Percentiles rank a stretch among this genome's conserved stretches.
These are phyloP conservation scores for Machimus rusticus DNA, from an alignment of 2,888 invertebrate genomes.

Conservation along the genomic window DNA sequence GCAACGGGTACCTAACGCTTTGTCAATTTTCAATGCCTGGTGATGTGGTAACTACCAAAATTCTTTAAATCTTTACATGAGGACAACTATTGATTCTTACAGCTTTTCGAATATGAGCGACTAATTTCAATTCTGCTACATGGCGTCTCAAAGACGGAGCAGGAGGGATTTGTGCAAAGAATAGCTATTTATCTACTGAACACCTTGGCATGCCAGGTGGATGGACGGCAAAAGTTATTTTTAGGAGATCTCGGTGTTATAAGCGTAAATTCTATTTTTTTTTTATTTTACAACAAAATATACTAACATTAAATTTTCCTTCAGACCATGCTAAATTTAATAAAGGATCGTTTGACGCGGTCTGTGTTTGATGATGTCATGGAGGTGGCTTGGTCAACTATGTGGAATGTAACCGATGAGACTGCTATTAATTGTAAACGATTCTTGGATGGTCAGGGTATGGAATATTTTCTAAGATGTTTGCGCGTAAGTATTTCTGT, in stretches of 20 bases:
- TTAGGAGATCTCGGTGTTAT: conserved; percentile 91
- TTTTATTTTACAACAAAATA: neutral
- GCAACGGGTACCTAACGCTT: conserved; percentile 93
- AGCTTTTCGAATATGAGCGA: conserved; percentile 91
- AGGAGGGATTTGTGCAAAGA: conserved; percentile 91
- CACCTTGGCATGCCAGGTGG: conserved; percentile 95
- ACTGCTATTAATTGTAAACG: conserved; percentile 92
- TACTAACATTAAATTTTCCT: conserved; percentile 46
- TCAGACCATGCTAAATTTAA: conserved; percentile 87
- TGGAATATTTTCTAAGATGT: conserved; percentile 89
- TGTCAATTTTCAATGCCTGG: conserved; percentile 95
- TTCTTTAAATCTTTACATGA: neutral
- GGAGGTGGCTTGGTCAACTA: conserved; percentile 98
- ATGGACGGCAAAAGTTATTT: conserved; percentile 89
- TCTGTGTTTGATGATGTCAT: conserved; percentile 91
- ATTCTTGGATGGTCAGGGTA: conserved; percentile 87
- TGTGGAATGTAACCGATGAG: conserved; percentile 99
- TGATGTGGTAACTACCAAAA: conserved; percentile 81
- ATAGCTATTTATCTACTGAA: conserved; percentile 95
- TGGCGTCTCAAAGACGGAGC: conserved; percentile 81
- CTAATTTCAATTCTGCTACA: conserved; percentile 83
- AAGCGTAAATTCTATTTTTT: conserved; percentile 66
- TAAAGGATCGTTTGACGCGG: conserved; percentile 79
- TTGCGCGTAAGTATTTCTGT: conserved; percentile 71
- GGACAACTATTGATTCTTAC: conserved; percentile 50